A percentile compares a stretch with the other conserved stretches of the same genome.
phyloP scores from a whole-genome alignment of 2,797 vertebrate species.

The Urosaurus nigricauda region DNA sequence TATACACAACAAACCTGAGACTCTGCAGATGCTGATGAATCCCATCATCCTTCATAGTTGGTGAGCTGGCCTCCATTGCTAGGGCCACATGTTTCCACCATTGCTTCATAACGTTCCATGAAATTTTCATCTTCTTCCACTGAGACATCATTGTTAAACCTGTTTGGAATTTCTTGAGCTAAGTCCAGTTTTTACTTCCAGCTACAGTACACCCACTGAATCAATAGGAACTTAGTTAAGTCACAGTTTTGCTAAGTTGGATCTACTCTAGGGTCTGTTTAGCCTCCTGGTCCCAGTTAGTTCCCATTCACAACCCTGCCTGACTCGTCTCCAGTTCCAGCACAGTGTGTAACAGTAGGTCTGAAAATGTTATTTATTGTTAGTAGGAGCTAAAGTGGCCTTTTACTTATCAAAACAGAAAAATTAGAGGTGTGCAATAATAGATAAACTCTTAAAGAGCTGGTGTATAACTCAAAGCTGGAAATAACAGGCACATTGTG shows the following conservation, averaged over 20 bases:
- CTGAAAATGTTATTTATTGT: background rate
- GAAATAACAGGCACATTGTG: background rate
- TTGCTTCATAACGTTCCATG: background rate
- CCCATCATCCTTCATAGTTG: background rate
- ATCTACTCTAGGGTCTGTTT: too few relatives aligned
- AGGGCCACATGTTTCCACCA: background rate
- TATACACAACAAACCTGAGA: background rate
- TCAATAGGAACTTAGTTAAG: too few relatives aligned
- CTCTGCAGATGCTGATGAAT: background rate
- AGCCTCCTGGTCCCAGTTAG: background rate
- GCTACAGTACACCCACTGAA: too few relatives aligned
- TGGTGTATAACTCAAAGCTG: background rate
- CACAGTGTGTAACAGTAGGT: background rate
- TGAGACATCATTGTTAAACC: background rate
- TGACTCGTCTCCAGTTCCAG: background rate
- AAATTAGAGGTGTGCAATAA: background rate
- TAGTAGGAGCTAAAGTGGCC: background rate
- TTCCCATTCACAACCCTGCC: background rate
- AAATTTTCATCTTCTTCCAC: background rate
- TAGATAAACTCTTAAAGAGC: conserved; percentile 20
- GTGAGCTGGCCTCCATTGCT: background rate
- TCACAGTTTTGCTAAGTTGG: too few relatives aligned
- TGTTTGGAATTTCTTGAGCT: background rate
- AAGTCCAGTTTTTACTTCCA: too few relatives aligned
- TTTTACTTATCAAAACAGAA: background rate